Conservation (phyloP, 2,888 invertebrate genomes). For the Ashinkailepas kermadecensis region DNA sequence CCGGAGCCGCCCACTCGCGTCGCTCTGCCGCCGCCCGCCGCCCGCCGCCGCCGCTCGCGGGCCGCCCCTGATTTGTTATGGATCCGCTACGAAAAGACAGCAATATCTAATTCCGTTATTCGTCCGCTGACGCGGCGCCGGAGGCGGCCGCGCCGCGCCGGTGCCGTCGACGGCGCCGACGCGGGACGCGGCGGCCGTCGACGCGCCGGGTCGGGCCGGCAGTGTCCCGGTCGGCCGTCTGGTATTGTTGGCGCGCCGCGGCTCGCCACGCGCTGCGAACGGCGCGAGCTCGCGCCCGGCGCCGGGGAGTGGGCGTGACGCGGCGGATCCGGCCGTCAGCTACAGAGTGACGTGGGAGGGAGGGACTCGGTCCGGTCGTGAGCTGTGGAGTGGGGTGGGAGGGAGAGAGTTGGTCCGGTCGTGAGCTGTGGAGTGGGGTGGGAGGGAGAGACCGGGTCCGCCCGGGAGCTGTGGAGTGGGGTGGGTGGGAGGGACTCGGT, state of each 20-base stretch:
- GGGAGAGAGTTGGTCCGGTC: no score
- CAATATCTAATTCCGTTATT: constrained; percentile 11
- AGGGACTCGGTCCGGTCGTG: no score
- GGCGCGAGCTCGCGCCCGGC: not conserved
- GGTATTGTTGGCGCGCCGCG: not conserved
- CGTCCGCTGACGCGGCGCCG: not conserved
- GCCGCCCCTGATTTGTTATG: not conserved
- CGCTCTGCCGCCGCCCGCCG: not conserved
- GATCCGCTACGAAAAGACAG: constrained; percentile 4
- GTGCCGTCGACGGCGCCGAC: not conserved
- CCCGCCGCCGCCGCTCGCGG: not conserved
- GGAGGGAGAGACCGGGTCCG: no score
- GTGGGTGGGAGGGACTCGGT: no score
- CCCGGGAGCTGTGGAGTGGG: no score
- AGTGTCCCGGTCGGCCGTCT: not conserved
- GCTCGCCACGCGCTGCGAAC: not conserved
- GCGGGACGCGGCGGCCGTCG: not conserved
- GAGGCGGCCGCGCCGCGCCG: not conserved
- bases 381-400: no score
- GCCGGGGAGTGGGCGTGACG: no score
- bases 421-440: no score
- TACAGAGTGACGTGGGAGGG: no score
- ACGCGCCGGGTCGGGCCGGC: not conserved
- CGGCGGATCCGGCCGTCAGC: no score
- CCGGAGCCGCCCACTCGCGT: no score